A percentile compares a stretch with the other conserved stretches of the same genome.
These are phyloP conservation scores for Enteromius anoplus DNA, from an alignment of 2,797 vertebrate genomes.

Conservation along the genomic window DNA sequence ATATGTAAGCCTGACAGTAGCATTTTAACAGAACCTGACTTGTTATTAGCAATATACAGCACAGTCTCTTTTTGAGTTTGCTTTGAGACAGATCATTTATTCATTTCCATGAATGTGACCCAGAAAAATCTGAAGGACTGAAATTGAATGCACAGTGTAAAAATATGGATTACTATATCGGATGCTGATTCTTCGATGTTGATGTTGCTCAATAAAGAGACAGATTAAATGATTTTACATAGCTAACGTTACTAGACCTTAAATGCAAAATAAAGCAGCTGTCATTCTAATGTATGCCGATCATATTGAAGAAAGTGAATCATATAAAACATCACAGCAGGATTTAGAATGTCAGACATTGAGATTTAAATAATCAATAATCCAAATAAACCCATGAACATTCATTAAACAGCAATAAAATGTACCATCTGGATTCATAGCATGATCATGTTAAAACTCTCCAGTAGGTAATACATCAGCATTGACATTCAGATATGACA, in stretches of 20 bases:
- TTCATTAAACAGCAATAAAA: constrained; percentile 1
- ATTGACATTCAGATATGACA: constrained; percentile 51
- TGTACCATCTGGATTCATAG: constrained; percentile 40
- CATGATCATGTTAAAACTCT: constrained; percentile 8
- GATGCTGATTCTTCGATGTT: not conserved
- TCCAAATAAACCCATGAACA: not conserved
- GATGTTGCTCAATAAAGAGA: not conserved
- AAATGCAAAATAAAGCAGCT: not conserved
- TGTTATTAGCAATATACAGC: not conserved
- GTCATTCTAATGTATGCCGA: not conserved
- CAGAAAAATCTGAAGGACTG: not conserved
- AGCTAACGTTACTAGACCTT: not conserved
- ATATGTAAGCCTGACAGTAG: not conserved
- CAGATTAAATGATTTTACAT: not conserved
- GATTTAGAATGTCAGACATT: not conserved
- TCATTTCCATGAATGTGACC: not conserved
- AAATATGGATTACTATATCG: not conserved
- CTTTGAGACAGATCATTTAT: not conserved
- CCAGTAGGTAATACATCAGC: constrained; percentile 1
- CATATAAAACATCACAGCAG: not conserved
- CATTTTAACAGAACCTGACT: not conserved
- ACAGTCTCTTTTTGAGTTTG: not conserved
- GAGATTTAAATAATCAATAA: not conserved
- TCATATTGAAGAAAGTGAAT: not conserved
- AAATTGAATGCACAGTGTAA: not conserved